Evolutionary conservation across 1,140 invertebrate species (phyloP).

Genomic region (Papilio helenus): DNA sequence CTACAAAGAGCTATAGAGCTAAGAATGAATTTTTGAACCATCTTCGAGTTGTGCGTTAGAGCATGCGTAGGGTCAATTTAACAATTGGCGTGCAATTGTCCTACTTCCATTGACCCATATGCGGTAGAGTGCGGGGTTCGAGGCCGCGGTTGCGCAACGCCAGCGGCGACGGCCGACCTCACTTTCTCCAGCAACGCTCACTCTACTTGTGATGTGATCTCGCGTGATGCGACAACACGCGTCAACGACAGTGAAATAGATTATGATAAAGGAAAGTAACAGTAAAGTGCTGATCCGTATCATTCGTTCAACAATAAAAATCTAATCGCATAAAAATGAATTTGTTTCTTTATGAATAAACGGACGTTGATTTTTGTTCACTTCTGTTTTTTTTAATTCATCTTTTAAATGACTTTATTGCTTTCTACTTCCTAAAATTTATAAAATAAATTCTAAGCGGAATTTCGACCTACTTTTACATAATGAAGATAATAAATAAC

Average conservation of each 20-base stretch:
- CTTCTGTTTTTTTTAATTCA: neutral
- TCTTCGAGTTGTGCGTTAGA: neutral
- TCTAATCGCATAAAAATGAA: neutral
- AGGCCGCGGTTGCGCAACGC: constrained; percentile 26
- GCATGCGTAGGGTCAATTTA: constrained; percentile 18
- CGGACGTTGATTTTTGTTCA: neutral
- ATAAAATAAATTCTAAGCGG: neutral
- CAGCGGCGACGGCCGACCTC: constrained; percentile 4
- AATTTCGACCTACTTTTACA: neutral
- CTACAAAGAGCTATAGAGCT: neutral
- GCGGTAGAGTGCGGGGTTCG: constrained; percentile 15
- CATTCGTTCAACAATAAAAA: neutral
- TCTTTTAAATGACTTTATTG: neutral
- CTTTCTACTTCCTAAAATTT: too few species aligned
- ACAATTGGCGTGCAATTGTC: constrained; percentile 35
- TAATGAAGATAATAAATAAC: neutral
- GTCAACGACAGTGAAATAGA: neutral
- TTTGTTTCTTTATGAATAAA: neutral
- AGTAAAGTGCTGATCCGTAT: neutral
- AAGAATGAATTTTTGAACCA: neutral
- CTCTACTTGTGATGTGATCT: constrained; percentile 1
- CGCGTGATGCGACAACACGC: neutral
- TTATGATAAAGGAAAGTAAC: constrained; percentile 15
- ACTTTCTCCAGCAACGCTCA: constrained; percentile 13
- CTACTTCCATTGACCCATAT: constrained; percentile 36